Base-by-base conservation (phyloP, 2,113 vertebrate species). In the Alaudala cheleensis region DNA sequence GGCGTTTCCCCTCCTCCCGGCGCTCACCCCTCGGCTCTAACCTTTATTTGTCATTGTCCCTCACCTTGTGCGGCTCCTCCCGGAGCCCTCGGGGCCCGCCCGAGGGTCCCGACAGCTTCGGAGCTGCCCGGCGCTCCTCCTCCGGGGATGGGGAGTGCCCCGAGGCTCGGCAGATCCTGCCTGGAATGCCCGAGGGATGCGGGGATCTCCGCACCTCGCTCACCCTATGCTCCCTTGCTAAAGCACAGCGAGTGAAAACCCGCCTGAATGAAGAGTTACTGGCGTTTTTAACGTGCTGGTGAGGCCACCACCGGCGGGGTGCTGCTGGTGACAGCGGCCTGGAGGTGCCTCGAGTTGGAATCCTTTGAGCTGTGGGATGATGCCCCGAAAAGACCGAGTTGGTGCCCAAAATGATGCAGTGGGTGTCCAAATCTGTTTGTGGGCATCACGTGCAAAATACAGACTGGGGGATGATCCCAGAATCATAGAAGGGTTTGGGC, bases 241-340 rank as follows among this genome's bases (percentile, higher is more conserved):
- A 19, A 54, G 49, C 16, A 34, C 6, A 28, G 7, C 5, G 19
- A 20, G 17, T 10, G 49, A 34, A 26, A 76, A 33, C 11, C 49
- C 37, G 5, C 33, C 23, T 0, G 7, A 67, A 14, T 7, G 4
- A 12, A 2, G 4, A 13, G 17, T 53, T 49, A 5, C 0, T 14
- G 6, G 1, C 31, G 8, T 23, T 44, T 70, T 24, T 40, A 28
- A 4, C 47, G 14, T 14, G 20, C n/a, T 2, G 10, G 2, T 6
- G 64, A 29, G 45, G 19, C n/a, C 31, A 0, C 29, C 10, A 0
- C 8, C 5, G 6, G 1, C 2, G 13, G 3, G 53, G 8, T 21
- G 74, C 61, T 14, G 20, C 15, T 28, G 22, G 57, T 24, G 10
- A 12, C 0, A 1, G 61, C 18, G 33, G 50, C 33, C 0, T 13